Base-by-base conservation (phyloP, 2,797 vertebrate genomes). In the Geotrypetes seraphini region DNA sequence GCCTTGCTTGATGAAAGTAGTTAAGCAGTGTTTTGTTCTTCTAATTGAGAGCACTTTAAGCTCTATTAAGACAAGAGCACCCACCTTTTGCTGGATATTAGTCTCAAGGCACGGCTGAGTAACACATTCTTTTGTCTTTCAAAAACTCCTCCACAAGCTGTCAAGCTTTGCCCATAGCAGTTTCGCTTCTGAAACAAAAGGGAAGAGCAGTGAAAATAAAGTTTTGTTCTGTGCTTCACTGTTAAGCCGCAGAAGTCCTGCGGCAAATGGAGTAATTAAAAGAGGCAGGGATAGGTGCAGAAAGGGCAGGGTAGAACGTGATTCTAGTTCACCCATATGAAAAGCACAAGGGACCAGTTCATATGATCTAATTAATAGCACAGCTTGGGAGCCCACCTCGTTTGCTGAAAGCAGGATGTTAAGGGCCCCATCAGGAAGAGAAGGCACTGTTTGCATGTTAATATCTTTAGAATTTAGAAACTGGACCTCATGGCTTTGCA, bases 231-330 rank as follows among this genome's bases (percentile, higher is more conserved):
- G 16, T 16, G 13, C 22, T 13, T 6, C 12, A 24, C 16, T 17
- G 40, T 12, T 29, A 7, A 32, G 14, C 21, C 47, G 19, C 4
- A 2, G 16, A 25, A 29, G 20, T 42, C 33, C 7, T 5, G 32
- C 52, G 24, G 16, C 15, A 48, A 36, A 28, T 33, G 20, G 25
- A 48, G 3, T n/a, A 43, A 1, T 28, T 32, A 8, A 25, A 24
- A 21, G 37, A 43, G 8, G 16, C 23, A 53, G 22, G 8, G 2
- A 20, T 58, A 39, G 52, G 31, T 22, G 44, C 31, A 44, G 42
- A 47, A 34, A 26, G 33, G 39, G 59, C 48, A 51, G 34, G 36
- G 31, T 47, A 21, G 10, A 55, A 33, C 42, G 32, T 49, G 63
- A 60, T n/a, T n/a, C n/a, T n/a, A n/a, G n/a, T n/a, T n/a, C n/a